Evolutionary conservation across 2,113 vertebrate species (phyloP).

Genomic region (Brienomyrus longianalis): DNA sequence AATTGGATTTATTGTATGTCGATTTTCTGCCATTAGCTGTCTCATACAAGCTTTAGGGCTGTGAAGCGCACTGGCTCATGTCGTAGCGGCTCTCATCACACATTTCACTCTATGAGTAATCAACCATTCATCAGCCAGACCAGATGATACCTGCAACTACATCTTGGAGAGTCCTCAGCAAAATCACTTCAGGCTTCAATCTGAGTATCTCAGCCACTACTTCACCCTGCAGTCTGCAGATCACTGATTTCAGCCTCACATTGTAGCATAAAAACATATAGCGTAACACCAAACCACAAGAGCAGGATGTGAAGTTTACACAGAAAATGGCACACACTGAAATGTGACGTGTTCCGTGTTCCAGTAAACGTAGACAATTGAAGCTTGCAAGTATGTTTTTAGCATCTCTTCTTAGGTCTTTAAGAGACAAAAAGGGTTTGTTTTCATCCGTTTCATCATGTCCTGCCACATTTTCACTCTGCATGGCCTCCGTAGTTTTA

Average conservation of each 20-base stretch:
- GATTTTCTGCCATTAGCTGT: neutral
- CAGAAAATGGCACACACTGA: neutral
- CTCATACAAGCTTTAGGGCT: neutral
- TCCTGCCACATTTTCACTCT: neutral
- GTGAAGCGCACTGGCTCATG: neutral
- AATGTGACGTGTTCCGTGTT: neutral
- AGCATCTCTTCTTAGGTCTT: neutral
- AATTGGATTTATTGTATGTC: neutral
- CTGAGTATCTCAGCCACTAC: neutral
- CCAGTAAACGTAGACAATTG: neutral
- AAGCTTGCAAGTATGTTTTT: neutral
- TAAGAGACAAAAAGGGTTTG: neutral
- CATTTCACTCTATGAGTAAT: neutral
- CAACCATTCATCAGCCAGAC: neutral
- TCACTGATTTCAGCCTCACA: neutral
- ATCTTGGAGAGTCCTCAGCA: neutral
- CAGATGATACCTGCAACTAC: neutral
- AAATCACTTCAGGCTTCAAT: neutral
- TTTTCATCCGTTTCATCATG: neutral
- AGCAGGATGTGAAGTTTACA: neutral
- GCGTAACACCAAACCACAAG: neutral
- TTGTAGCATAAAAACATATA: neutral
- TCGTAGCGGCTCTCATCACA: neutral
- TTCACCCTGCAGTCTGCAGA: neutral
- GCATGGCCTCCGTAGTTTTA: neutral